These are phyloP conservation scores for Epinephelus lanceolatus DNA, from an alignment of 2,113 vertebrate species.

Conservation along the genomic window DNA sequence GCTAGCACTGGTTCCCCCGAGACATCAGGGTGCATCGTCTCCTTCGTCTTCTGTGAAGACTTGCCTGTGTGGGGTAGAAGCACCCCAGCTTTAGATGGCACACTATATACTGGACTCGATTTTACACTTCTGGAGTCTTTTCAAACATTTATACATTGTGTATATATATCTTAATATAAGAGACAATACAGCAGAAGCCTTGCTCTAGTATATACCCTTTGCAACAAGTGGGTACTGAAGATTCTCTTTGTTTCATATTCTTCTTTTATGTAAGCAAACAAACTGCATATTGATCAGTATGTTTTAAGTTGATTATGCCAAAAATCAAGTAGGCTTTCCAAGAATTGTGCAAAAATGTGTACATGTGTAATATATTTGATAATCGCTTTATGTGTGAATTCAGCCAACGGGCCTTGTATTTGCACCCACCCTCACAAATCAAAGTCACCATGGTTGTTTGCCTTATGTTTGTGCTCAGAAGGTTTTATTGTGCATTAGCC, in stretches of 20 bases:
- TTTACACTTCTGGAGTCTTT: slow-evolving; percentile 90
- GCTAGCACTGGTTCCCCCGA: slow-evolving; percentile 69
- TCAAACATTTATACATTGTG: slow-evolving; percentile 83
- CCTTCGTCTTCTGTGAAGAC: slow-evolving; percentile 98
- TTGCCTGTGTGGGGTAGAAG: slow-evolving; percentile 74
- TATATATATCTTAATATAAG: slow-evolving; percentile 80
- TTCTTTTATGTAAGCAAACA: slow-evolving; percentile 77
- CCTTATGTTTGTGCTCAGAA: slow-evolving; percentile 77
- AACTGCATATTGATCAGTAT: slow-evolving; percentile 78
- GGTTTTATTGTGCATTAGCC: slow-evolving; percentile 51
- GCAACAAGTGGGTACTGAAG: slow-evolving; percentile 74
- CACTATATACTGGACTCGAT: slow-evolving; percentile 78
- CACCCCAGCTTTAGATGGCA: slow-evolving; percentile 76
- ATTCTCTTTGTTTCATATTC: slow-evolving; percentile 81
- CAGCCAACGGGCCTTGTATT: slow-evolving; percentile 71
- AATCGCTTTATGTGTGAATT: slow-evolving; percentile 78
- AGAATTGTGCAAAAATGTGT: slow-evolving; percentile 74
- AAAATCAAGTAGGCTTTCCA: slow-evolving; percentile 82
- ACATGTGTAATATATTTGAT: slow-evolving; percentile 83
- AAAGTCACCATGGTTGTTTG: slow-evolving; percentile 70
- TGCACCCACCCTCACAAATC: slow-evolving; percentile 67
- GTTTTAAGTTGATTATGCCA: slow-evolving; percentile 83
- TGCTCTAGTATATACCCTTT: slow-evolving; percentile 78
- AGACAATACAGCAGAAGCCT: slow-evolving; percentile 70
- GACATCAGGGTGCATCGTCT: slow-evolving; percentile 65